Conservation (phyloP, 2,797 vertebrate species). For the Tenualosa thibaudeaui region DNA sequence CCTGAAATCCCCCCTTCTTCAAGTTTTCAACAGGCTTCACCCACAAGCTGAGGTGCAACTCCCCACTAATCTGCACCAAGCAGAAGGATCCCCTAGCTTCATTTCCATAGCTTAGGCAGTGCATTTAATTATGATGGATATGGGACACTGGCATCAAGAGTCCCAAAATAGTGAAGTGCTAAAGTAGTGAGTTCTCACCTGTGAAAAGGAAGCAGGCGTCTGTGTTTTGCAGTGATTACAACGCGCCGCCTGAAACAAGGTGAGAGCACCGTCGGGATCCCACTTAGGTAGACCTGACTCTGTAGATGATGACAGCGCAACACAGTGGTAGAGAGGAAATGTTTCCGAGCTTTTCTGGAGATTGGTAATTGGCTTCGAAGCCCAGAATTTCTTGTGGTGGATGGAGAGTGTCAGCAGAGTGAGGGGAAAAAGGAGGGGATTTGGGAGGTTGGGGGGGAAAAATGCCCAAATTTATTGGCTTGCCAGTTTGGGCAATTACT, state of each 20-base stretch:
- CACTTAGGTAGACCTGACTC: neutral
- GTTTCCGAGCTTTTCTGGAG: neutral
- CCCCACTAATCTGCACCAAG: slow-evolving; percentile 10
- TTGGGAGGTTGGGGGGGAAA: slow-evolving; percentile 16
- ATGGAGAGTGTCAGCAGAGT: slow-evolving; percentile 18
- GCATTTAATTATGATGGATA: slow-evolving; percentile 35
- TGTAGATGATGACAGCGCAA: neutral
- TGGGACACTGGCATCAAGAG: neutral
- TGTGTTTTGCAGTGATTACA: neutral
- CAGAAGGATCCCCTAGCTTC: slow-evolving; percentile 32
- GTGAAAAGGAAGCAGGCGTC: neutral
- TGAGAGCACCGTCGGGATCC: neutral
- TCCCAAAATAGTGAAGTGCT: neutral
- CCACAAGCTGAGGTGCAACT: neutral
- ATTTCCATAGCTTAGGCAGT: slow-evolving; percentile 38
- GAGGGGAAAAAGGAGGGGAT: neutral
- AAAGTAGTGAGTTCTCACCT: neutral
- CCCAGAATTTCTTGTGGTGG: slow-evolving; percentile 37
- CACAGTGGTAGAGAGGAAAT: neutral
- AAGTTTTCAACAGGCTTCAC: neutral
- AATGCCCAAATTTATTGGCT: slow-evolving; percentile 20
- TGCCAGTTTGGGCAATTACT: slow-evolving; percentile 38
- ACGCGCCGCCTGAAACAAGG: neutral
- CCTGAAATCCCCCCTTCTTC: neutral
- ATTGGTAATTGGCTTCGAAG: slow-evolving; percentile 7